Percentiles rank a stretch among this genome's conserved stretches.
Evolutionary conservation across 2,797 vertebrate genomes (phyloP).

Genomic region (Antrozous pallidus): DNA sequence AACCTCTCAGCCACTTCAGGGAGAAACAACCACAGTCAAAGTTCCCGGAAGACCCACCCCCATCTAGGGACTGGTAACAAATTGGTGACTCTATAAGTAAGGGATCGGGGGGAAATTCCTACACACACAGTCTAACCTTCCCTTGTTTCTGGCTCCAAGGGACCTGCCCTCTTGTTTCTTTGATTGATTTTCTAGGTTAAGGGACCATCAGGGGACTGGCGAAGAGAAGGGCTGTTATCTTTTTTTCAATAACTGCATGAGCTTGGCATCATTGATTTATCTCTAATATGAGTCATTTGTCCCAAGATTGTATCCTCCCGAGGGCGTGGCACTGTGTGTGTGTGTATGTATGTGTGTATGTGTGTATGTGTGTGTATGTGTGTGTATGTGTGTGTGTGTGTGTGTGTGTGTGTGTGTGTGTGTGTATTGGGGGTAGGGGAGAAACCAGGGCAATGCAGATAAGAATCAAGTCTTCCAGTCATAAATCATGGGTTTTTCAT

Average conservation of each 20-base stretch:
- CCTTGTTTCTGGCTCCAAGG: neutral
- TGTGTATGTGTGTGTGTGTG: no score
- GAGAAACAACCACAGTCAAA: neutral
- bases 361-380: no score
- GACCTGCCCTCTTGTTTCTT: neutral
- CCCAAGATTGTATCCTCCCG: neutral
- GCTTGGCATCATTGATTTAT: neutral
- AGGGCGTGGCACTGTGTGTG: neutral
- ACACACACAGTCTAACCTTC: neutral
- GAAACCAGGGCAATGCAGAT: no score
- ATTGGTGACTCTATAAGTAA: neutral
- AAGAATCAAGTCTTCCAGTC: neutral
- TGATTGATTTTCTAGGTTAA: neutral
- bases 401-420: no score
- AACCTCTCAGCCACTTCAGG: accelerated
- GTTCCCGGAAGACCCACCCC: conserved; percentile 36
- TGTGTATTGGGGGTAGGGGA: no score
- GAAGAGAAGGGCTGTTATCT: neutral
- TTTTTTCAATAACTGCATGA: neutral
- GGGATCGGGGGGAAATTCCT: conserved; percentile 49
- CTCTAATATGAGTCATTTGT: neutral
- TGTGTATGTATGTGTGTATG: no score
- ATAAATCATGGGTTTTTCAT: neutral
- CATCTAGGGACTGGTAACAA: conserved; percentile 37
- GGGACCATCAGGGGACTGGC: neutral